Conservation (phyloP, 2,797 vertebrate species). For the Microtus obscurus region DNA sequence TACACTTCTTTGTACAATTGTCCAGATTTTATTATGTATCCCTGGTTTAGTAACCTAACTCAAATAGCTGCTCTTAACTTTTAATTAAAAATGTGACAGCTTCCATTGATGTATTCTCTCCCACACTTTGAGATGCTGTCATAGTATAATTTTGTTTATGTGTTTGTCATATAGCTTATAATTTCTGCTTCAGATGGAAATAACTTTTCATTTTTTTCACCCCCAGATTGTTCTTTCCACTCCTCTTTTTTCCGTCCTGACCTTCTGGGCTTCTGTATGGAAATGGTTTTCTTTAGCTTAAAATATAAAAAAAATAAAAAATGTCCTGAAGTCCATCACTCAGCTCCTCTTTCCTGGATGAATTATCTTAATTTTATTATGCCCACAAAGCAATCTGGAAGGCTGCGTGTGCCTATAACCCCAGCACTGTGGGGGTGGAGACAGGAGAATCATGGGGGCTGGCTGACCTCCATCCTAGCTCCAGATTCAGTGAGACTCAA, state of each 20-base stretch:
- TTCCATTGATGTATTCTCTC: background rate
- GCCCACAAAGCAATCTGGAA: background rate
- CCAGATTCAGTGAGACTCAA: background rate
- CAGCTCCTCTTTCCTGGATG: background rate
- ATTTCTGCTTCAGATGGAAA: conserved; percentile 32
- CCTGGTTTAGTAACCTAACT: background rate
- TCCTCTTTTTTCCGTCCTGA: background rate
- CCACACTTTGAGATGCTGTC: background rate
- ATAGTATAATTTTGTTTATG: background rate
- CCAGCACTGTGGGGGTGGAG: background rate
- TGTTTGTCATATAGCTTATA: background rate
- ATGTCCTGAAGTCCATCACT: background rate
- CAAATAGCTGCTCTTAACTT: background rate
- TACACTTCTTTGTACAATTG: background rate
- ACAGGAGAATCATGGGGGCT: background rate
- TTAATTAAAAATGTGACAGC: background rate
- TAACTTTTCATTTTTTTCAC: background rate
- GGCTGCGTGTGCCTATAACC: background rate
- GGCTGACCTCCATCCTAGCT: background rate
- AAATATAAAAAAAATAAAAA: background rate
- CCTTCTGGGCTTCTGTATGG: background rate
- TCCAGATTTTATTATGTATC: background rate
- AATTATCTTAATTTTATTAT: background rate
- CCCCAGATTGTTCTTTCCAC: background rate
- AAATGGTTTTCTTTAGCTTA: conserved; percentile 24